Conservation (phyloP, 2,797 vertebrate genomes). For the Rhinophrynus dorsalis region DNA sequence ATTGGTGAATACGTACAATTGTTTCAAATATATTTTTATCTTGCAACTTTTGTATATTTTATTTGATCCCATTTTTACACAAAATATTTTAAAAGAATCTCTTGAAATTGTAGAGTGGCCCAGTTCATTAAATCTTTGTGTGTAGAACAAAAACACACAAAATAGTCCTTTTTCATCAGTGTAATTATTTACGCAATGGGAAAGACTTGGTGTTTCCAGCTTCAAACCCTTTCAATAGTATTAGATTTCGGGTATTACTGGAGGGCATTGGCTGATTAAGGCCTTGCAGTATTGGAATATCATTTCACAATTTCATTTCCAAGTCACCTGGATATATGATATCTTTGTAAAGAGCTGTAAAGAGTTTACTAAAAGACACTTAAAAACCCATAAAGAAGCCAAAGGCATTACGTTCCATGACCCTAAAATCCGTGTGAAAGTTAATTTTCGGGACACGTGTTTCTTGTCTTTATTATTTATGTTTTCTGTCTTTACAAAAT, state of each 20-base stretch:
- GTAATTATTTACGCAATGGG: conserved; percentile 40
- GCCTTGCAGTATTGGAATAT: conserved; percentile 23
- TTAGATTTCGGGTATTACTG: conserved; percentile 35
- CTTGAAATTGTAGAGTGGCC: conserved; percentile 17
- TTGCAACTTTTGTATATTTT: too few species aligned
- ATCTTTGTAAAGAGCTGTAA: conserved; percentile 8
- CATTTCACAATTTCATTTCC: conserved; percentile 17
- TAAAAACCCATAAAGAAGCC: background rate
- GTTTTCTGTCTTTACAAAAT: background rate
- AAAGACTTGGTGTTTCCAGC: conserved; percentile 16
- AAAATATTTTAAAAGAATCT: background rate
- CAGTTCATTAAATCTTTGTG: conserved; percentile 31
- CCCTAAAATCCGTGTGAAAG: background rate
- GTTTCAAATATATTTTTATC: too few species aligned
- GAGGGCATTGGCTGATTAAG: conserved; percentile 14
- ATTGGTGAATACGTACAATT: too few species aligned
- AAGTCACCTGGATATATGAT: conserved; percentile 28
- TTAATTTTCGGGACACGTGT: background rate
- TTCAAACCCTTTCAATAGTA: conserved; percentile 21
- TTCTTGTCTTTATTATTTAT: background rate
- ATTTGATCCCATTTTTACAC: too few species aligned
- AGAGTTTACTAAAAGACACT: conserved; percentile 19
- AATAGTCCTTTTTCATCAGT: conserved; percentile 28
- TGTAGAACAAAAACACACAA: conserved; percentile 22
- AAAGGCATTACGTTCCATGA: background rate